These are phyloP conservation scores for Pissodes strobi DNA, from an alignment of 1,140 invertebrate species.

Conservation along the genomic window DNA sequence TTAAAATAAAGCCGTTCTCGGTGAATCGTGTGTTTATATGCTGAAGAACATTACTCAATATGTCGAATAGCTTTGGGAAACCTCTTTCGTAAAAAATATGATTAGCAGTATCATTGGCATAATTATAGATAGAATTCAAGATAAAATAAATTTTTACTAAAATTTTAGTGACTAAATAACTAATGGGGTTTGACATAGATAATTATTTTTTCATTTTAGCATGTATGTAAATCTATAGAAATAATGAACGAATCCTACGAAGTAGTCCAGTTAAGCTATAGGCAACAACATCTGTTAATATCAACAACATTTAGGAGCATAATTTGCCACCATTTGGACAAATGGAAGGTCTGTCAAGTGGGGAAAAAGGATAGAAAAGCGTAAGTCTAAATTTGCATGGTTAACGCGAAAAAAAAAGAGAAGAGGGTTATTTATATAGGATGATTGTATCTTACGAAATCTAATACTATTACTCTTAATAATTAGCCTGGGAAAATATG, in stretches of 20 bases:
- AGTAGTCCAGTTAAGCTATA: constrained; percentile 84
- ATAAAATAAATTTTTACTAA: too few species aligned
- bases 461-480: constrained; percentile 6
- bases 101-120: too few species aligned
- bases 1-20: too few species aligned
- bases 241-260: constrained; percentile 81
- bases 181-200: too few species aligned
- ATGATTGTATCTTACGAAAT: neutral
- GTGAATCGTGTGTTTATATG: too few species aligned
- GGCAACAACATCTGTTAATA: constrained; percentile 75
- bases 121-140: too few species aligned
- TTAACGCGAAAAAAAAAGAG: neutral
- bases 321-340: constrained; percentile 68
- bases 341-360: constrained; percentile 75
- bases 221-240: constrained; percentile 80
- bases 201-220: too few species aligned
- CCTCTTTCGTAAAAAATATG: too few species aligned
- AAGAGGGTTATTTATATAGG: neutral
- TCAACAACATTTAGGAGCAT: constrained; percentile 80
- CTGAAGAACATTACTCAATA: too few species aligned
- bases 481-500: constrained; percentile 66
- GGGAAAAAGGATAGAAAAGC: constrained; percentile 85
- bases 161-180: too few species aligned
- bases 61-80: too few species aligned
- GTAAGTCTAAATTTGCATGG: constrained; percentile 60